Evolutionary conservation across 2,888 invertebrate species (phyloP), one percentile per base, ranked within the genome.

Genomic region (Euplexia lucipara): DNA sequence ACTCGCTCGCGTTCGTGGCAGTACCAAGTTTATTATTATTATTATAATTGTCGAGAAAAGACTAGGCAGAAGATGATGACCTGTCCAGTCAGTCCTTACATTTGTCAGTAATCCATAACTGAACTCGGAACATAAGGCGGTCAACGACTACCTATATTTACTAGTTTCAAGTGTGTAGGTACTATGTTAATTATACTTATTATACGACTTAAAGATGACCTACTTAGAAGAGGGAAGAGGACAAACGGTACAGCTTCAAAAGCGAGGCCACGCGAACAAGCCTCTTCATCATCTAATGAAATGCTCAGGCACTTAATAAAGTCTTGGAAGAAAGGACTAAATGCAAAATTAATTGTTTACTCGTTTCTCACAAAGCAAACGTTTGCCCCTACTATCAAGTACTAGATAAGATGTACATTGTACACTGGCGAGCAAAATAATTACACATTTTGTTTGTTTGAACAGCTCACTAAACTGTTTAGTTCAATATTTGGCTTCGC

Each of bases 321-420:
- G 70, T 49, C 73, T 56, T 32, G 51, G 78, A n/a, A 72, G 78
- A 75, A 70, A 79, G 71, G 69, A 73, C 60, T 69, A 60, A 79
- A 74, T 79, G 78, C 68, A 47, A 75, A 75, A 80, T 66, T 75
- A 79, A 83, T 83, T 83, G 76, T 83, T 85, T 75, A 75, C 81
- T 76, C 79, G 81, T 85, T 84, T 83, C 82, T 78, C 81, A 68
- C 66, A 66, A 77, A 68, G 60, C 52, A 78, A 81, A 83, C 72
- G 54, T 83, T 81, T 82, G 56, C 66, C 30, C 10, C 16, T 59
- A 60, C 65, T 75, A 66, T 70, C 69, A 69, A 58, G 66, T 74
- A 60, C 69, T 51, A 71, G 65, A 81, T 75, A 78, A 73, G 52
- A 35, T 35, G 57, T 57, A 54, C 56, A 53, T 62, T 39, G 70